Base-by-base conservation (phyloP, 2,797 vertebrate genomes). In the Sibirionetta formosa region DNA sequence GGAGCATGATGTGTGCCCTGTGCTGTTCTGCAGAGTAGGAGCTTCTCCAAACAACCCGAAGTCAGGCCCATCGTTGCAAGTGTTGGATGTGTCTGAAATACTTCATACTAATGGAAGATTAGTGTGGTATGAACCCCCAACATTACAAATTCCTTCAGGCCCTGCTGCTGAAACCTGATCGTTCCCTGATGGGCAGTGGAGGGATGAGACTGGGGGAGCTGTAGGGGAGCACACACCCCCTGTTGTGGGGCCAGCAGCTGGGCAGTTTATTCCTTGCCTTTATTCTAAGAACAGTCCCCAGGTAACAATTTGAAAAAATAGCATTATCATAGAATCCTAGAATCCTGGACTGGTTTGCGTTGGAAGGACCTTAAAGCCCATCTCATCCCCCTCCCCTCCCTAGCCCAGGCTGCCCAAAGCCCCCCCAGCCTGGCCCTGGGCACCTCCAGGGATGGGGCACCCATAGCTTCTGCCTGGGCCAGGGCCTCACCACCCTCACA, bases 1-100 rank as follows among this genome's bases (percentile, higher is more conserved):
- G 80, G 31, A 24, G 7, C 3, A 0, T 7, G 23, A 5, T 35
- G 58, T 8, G n/a, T 14, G 46, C 7, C 4, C 38, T 0, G 0
- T 23, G 27, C 11, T 26, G 18, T 36, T 68, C 24, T 3, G 29
- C 50, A 20, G 72, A 13, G 27, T 4, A 14, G n/a, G 51, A 63
- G 54, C 8, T n/a, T 40, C 69, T 27, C 11, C 0, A 2, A 35
- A 54, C 70, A 33, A 3, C 46, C 12, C 4, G 0, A 9, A 44
- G 51, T 12, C 76, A 3, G 15, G 26, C 35, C 6, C 10, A 24
- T 6, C 29, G 36, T 46, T 72, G 9, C 9, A 6, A 6, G 36
- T 13, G 15, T n/a, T 29, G 12, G 22, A 8, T 63, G 5, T 2
- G 3, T 14, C 76, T 38, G 19, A 63, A 53, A 19, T 42, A 2